Base-by-base conservation (phyloP, 2,113 vertebrate species). In the Sylvia atricapilla region DNA sequence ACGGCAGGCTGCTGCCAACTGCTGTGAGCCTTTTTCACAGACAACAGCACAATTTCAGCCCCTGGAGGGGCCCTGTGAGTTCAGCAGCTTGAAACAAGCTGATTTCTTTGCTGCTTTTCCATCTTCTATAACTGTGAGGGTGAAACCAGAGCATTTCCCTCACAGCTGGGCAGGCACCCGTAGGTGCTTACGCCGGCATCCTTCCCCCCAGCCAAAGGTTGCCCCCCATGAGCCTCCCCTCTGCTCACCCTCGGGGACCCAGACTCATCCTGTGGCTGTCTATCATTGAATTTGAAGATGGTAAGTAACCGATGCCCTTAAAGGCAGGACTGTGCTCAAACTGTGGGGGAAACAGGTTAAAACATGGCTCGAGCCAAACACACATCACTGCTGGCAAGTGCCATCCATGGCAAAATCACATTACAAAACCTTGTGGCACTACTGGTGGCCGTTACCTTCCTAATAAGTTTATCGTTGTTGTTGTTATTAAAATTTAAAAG, bases 1-100 rank as follows among this genome's bases (percentile, higher is more conserved):
- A 98, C 96, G 97, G 98, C 98, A 98, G 98, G 98, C 98, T 98
- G 98, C 98, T 98, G 97, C 98, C 98, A 98, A 97, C 98, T 97
- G 98, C 98, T 98, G 98, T 95, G 93, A 98, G 98, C 98, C 98
- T 97, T 98, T 97, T 98, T 99, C 98, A 98, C 98, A 98, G 98
- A 97, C 98, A 98, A 97, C 98, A 98, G 98, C 97, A 97, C 96
- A 96, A 95, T 97, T 96, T 97, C 97, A 97, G 96, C 91, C 97
- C 97, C 96, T 95, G 96, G 97, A 97, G 97, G 78, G 95, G 88
- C 96, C 92, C 95, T 97, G 92, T 91, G 95, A 97, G 95, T 96
- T 97, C 96, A 96, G 97, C 95, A 96, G 97, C 96, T 97, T 96
- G 93, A 97, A 97, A 94, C 94, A 63, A 97, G 89, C 95, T 97